Percentiles rank a stretch among this genome's conserved stretches.
Evolutionary conservation across 2,113 vertebrate genomes (phyloP).

Genomic region (human): DNA sequence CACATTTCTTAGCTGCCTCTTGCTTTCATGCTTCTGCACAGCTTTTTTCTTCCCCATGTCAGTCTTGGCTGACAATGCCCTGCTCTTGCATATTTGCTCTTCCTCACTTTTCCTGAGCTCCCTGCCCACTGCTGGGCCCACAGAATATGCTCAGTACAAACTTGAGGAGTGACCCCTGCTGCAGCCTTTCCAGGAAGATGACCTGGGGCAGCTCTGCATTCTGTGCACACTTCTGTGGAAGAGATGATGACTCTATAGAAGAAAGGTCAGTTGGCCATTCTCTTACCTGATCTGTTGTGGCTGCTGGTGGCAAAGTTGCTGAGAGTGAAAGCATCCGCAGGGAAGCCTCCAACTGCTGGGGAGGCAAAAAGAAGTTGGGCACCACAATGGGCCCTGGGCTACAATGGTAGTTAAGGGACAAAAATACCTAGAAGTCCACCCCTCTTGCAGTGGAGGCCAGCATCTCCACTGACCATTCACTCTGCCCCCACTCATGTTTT

Average conservation of each 20-base stretch:
- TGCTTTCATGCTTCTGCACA: background rate
- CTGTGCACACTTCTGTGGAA: background rate
- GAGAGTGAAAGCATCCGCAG: constrained; percentile 89
- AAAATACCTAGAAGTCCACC: background rate
- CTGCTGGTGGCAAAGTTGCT: constrained; percentile 79
- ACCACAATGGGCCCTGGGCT: constrained; percentile 86
- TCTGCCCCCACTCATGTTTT: background rate
- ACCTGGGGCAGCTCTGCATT: background rate
- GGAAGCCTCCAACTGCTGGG: constrained; percentile 92
- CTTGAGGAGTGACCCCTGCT: background rate
- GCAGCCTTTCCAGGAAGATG: background rate
- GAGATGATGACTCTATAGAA: background rate
- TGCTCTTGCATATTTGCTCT: background rate
- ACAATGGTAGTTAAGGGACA: constrained; percentile 81
- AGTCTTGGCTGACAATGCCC: background rate
- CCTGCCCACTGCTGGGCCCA: background rate
- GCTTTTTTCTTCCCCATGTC: background rate
- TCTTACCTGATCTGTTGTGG: constrained; percentile 83
- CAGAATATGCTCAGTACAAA: background rate
- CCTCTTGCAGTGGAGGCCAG: background rate
- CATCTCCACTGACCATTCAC: background rate
- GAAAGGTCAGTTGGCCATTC: background rate
- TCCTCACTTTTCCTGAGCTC: background rate
- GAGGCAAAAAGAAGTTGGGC: constrained; percentile 96
- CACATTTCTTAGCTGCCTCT: background rate